Evolutionary conservation across 2,888 invertebrate genomes (phyloP).

Genomic region (Drosophila ustulata): DNA sequence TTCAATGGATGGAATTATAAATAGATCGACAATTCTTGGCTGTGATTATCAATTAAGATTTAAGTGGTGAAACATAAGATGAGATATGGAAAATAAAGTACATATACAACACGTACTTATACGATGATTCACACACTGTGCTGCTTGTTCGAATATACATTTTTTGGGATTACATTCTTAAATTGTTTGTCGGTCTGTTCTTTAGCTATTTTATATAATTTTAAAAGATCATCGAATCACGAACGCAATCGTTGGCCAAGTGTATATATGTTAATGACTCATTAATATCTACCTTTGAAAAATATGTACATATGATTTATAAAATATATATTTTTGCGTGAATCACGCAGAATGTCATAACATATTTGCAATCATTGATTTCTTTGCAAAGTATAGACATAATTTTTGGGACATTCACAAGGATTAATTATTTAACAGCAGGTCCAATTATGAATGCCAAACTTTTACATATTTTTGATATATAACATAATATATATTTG

Average conservation of each 20-base stretch:
- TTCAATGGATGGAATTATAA: slow-evolving; percentile 59
- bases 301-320: neutral
- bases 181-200: neutral
- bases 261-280: slow-evolving; percentile 9
- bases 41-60: slow-evolving; percentile 64
- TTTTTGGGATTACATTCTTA: neutral
- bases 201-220: neutral
- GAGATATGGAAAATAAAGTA: slow-evolving; percentile 38
- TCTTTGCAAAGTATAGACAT: no score
- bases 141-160: neutral
- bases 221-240: neutral
- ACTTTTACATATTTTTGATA: no score
- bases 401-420: no score
- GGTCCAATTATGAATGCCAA: no score
- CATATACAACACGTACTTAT: slow-evolving; percentile 9
- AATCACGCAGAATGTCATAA: slow-evolving; percentile 9
- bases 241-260: neutral
- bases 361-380: neutral
- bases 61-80: slow-evolving; percentile 68
- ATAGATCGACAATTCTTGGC: slow-evolving; percentile 53
- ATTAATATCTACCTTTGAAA: neutral
- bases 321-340: neutral
- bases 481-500: no score
- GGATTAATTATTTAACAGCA: no score
- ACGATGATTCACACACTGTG: slow-evolving; percentile 37